These are phyloP conservation scores for Ptychodera flava DNA, from an alignment of 35 echinoderm and acorn worm species.

Conservation along the genomic window DNA sequence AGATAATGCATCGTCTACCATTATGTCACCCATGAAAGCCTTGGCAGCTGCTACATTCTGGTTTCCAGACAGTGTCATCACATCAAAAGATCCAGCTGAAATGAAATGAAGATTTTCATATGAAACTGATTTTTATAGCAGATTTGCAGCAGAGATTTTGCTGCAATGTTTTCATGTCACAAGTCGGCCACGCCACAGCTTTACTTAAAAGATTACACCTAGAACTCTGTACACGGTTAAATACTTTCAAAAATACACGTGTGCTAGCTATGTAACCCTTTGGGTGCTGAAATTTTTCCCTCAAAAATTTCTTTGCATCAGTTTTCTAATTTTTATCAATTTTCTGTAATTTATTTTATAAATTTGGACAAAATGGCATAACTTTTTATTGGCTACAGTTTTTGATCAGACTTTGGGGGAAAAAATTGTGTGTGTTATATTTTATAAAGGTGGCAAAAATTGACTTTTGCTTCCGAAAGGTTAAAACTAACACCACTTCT, in stretches of 20 bases:
- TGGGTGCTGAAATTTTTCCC: no score
- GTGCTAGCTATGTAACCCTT: no score
- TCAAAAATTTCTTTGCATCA: no score
- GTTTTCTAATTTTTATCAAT: no score
- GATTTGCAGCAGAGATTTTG: neutral
- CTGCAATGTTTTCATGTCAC: neutral
- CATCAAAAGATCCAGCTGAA: neutral
- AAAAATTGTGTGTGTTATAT: no score
- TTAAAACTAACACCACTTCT: no score
- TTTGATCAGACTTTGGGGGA: no score
- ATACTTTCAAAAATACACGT: neutral
- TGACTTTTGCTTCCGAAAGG: no score
- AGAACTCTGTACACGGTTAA: neutral
- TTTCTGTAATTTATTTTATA: no score
- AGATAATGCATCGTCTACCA: neutral
- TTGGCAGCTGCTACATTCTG: neutral
- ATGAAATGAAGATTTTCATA: slow-evolving; percentile 3
- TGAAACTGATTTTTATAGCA: neutral
- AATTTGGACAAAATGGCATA: no score
- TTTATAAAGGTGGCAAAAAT: no score
- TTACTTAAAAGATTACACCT: neutral
- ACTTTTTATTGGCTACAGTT: no score
- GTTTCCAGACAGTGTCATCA: slow-evolving; percentile 7
- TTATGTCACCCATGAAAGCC: neutral
- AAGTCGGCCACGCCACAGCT: slow-evolving; percentile 4